Percentiles rank a stretch among this genome's conserved stretches.
Conservation (phyloP, 2,113 vertebrate genomes). For the Myxocyprinus asiaticus region DNA sequence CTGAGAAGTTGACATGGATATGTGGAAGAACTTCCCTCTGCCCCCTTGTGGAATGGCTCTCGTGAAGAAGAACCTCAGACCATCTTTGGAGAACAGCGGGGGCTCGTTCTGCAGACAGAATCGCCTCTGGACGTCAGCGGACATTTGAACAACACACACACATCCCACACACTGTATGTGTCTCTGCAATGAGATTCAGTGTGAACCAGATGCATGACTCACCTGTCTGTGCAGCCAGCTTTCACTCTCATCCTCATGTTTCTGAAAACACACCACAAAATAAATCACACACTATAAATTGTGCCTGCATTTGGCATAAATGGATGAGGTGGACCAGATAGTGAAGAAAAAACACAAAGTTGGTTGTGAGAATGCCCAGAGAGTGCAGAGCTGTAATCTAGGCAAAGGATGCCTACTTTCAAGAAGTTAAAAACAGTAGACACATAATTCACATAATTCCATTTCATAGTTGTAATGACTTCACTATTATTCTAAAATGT, state of each 20-base stretch:
- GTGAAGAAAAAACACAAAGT: no score
- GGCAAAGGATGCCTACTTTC: no score
- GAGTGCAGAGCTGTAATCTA: no score
- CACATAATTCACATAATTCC: no score
- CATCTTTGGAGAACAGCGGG: slow-evolving; percentile 88
- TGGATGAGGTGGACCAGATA: no score
- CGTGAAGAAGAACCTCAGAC: slow-evolving; percentile 92
- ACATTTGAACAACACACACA: background rate
- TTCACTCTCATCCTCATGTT: slow-evolving; percentile 97
- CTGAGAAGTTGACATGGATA: slow-evolving; percentile 89
- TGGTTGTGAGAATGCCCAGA: no score
- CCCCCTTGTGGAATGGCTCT: slow-evolving; percentile 93
- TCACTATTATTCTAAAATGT: no score
- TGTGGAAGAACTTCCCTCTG: slow-evolving; percentile 92
- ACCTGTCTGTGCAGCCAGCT: slow-evolving; percentile 97
- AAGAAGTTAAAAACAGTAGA: no score
- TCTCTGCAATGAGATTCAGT: background rate
- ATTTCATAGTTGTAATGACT: no score
- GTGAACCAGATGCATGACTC: slow-evolving; percentile 35
- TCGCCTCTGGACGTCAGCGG: background rate
- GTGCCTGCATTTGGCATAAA: no score
- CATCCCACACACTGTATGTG: background rate
- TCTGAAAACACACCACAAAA: slow-evolving; percentile 73
- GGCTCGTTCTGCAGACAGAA: slow-evolving; percentile 83
- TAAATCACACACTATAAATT: no score